phyloP scores from a whole-genome alignment of 2,797 vertebrate species.

The Hafferia zeledoni region DNA sequence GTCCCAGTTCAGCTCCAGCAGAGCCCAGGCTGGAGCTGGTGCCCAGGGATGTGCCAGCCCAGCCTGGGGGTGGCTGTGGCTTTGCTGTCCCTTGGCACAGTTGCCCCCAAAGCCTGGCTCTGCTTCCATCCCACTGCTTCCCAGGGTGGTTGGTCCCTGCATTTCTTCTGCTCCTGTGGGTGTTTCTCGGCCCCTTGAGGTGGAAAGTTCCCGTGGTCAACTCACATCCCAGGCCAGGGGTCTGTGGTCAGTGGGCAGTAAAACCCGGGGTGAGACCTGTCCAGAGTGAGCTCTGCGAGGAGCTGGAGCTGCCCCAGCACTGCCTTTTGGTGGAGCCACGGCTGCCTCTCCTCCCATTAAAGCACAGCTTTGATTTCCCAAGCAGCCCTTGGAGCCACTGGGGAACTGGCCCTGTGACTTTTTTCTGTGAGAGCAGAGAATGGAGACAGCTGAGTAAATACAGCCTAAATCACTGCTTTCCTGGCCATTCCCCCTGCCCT shows the following conservation, averaged over 20 bases:
- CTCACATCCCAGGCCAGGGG: accelerated
- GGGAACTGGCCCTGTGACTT: constrained; percentile 61
- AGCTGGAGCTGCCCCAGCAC: not conserved
- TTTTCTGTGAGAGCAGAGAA: constrained; percentile 48
- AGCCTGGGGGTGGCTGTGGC: not conserved
- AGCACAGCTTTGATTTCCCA: not conserved
- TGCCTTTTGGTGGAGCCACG: not conserved
- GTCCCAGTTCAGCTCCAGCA: not conserved
- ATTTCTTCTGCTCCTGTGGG: not conserved
- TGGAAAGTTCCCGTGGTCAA: not conserved
- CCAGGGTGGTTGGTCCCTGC: not conserved
- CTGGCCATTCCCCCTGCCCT: constrained; percentile 32
- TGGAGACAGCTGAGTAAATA: constrained; percentile 66
- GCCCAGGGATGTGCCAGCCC: not conserved
- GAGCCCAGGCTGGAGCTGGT: not conserved
- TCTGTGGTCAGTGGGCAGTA: not conserved
- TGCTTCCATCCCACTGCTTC: not conserved
- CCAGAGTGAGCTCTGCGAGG: not conserved
- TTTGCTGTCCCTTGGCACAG: not conserved
- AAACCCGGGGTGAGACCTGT: not conserved
- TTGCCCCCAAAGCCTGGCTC: not conserved
- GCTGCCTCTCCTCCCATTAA: not conserved
- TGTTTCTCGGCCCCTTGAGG: not conserved
- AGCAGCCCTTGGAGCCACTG: constrained; percentile 20
- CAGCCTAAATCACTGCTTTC: constrained; percentile 56